Base-by-base conservation (phyloP, 2,113 vertebrate genomes). In the Ramphastos sulfuratus region DNA sequence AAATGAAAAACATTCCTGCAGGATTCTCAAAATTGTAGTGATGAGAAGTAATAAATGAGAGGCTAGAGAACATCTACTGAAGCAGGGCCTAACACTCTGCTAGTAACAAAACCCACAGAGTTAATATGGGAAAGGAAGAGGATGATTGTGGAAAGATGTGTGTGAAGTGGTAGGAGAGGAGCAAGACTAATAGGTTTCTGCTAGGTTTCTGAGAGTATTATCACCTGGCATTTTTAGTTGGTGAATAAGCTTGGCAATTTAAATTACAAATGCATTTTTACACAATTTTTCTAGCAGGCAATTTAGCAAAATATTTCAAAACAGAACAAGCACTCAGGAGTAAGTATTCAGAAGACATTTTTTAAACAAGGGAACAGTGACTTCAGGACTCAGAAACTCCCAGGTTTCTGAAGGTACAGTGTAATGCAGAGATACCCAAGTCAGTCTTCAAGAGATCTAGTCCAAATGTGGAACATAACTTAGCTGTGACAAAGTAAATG, bases 1-100 rank as follows among this genome's bases (percentile, higher is more conserved):
- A 90, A 90, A 85, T 35, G 59, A 72, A 65, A 79, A 93, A 30
- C 55, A 61, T 59, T 92, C 72, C 78, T 89, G 50, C 42, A 48
- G 33, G 63, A 87, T 61, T 94, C 76, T 55, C 39, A 56, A 60
- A 82, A 70, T 13, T 2, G 9, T 33, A 48, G 63, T 14, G 35
- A 56, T 55, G 61, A 87, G 25, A 63, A 87, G 12, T 9, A 60
- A 61, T 30, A n/a, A 81, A n/a, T 13, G 44, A 64, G 28, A 82
- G 25, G 42, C 37, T 30, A 9, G 44, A 82, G 78, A 79, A 58
- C 1, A 5, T 13, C 20, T 31, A 10, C 42, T 56, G 54, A 67
- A 81, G 58, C 52, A 89, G 24, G 7, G 19, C 15, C 55, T 60
- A 39, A 48, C 42, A 7, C 15, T 65, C 9, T 15, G 7, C 9